phyloP scores from a whole-genome alignment of 92 coral and sea anemone species.

The Zoanthus gigantus region DNA sequence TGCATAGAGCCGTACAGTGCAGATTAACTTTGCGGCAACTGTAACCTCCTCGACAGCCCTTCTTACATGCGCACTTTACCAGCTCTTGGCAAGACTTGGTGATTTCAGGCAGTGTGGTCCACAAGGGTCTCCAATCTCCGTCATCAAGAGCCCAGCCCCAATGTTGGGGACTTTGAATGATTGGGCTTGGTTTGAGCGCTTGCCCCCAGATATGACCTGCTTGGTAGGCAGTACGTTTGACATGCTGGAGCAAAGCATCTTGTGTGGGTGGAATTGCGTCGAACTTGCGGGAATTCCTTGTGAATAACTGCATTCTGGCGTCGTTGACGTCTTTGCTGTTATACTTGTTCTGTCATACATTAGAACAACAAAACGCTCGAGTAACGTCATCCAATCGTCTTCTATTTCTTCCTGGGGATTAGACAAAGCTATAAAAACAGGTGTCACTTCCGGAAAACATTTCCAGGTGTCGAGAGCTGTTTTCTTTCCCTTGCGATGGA shows the following conservation, averaged over 20 bases:
- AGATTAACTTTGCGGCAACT: no score
- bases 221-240: slow-evolving; percentile 10
- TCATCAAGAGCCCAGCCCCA: slow-evolving; percentile 13
- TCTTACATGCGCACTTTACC: no score
- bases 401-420: slow-evolving; percentile 13
- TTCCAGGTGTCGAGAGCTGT: slow-evolving; percentile 45
- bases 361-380: slow-evolving; percentile 39
- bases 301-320: slow-evolving; percentile 41
- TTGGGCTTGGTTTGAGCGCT: background rate
- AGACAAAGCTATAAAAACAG: no score
- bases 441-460: slow-evolving; percentile 35
- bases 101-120: no score
- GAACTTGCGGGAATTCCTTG: slow-evolving; percentile 47
- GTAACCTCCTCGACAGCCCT: no score
- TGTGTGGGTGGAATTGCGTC: background rate
- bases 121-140: no score
- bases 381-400: slow-evolving; percentile 33
- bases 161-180: slow-evolving; percentile 25
- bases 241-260: slow-evolving; percentile 5
- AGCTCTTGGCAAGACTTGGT: no score
- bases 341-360: no score
- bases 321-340: slow-evolving; percentile 13
- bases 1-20: no score
- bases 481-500: slow-evolving; percentile 41
- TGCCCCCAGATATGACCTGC: background rate